phyloP scores from a whole-genome alignment of 2,113 vertebrate genomes.

The Rhinolophus sinicus region DNA sequence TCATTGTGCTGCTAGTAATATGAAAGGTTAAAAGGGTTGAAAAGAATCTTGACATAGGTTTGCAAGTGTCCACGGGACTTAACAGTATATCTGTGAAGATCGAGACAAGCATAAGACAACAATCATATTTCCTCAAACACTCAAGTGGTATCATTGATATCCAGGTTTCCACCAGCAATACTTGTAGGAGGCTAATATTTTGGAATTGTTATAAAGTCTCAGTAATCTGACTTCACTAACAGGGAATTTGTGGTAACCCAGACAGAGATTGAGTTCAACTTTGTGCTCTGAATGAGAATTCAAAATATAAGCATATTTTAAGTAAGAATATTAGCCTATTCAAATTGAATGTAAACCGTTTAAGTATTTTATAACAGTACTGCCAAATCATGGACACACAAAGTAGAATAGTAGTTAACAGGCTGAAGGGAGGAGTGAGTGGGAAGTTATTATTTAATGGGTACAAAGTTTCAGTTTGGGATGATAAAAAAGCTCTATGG shows the following conservation, averaged over 20 bases:
- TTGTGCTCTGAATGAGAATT: not conserved
- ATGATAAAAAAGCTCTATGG: not conserved
- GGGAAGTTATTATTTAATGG: not conserved
- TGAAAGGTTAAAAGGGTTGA: not conserved
- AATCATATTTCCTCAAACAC: not conserved
- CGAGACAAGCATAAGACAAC: not conserved
- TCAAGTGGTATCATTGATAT: not conserved
- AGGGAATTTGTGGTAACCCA: not conserved
- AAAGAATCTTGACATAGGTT: not conserved
- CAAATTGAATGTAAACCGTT: not conserved
- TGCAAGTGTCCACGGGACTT: not conserved
- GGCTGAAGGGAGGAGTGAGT: not conserved
- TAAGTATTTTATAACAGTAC: not conserved
- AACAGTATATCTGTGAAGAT: not conserved
- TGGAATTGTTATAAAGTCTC: not conserved
- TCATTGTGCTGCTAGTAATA: not conserved
- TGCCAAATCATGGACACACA: not conserved
- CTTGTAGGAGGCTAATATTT: not conserved
- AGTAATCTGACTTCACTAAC: not conserved
- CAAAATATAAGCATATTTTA: not conserved
- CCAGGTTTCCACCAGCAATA: not conserved
- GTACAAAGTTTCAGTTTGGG: not conserved
- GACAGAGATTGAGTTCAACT: not conserved
- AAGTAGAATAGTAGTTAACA: not conserved
- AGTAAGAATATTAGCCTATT: not conserved